phyloP scores from a whole-genome alignment of 2,797 vertebrate genomes.

The Diceros bicornis region DNA sequence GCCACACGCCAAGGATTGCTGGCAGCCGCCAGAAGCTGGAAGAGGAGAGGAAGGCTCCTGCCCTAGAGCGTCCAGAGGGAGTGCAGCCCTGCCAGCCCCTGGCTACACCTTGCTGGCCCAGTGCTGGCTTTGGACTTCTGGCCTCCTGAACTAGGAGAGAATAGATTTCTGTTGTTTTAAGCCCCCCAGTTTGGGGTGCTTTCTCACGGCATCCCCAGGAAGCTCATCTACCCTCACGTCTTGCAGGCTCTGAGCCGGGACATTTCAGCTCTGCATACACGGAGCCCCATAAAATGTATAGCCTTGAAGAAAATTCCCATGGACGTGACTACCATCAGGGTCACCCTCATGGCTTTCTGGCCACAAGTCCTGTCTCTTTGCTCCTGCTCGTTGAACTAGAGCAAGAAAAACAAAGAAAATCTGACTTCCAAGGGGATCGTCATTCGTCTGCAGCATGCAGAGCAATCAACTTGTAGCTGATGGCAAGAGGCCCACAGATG shows the following conservation, averaged over 20 bases:
- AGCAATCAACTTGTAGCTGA: accelerated
- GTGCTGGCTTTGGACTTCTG: accelerated
- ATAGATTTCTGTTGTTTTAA: background rate
- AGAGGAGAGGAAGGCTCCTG: accelerated
- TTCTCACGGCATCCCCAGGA: accelerated
- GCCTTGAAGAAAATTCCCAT: background rate
- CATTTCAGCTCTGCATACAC: too few species aligned
- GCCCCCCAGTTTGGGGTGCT: accelerated
- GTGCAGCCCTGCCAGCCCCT: background rate
- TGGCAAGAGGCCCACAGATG: accelerated
- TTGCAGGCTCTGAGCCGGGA: accelerated
- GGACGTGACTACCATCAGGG: accelerated
- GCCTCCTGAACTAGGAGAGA: background rate
- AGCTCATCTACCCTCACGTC: accelerated
- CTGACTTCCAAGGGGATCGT: accelerated
- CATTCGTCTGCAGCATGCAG: accelerated
- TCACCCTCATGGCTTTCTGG: background rate
- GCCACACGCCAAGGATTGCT: accelerated
- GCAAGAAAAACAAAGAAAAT: background rate
- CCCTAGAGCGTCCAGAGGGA: background rate
- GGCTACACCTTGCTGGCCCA: accelerated
- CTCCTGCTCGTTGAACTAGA: too few species aligned
- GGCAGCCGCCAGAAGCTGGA: background rate
- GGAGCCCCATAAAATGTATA: too few species aligned
- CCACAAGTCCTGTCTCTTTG: background rate